These are phyloP conservation scores for Peromyscus polionotus DNA, from an alignment of 2,113 vertebrate species.

Conservation along the genomic window DNA sequence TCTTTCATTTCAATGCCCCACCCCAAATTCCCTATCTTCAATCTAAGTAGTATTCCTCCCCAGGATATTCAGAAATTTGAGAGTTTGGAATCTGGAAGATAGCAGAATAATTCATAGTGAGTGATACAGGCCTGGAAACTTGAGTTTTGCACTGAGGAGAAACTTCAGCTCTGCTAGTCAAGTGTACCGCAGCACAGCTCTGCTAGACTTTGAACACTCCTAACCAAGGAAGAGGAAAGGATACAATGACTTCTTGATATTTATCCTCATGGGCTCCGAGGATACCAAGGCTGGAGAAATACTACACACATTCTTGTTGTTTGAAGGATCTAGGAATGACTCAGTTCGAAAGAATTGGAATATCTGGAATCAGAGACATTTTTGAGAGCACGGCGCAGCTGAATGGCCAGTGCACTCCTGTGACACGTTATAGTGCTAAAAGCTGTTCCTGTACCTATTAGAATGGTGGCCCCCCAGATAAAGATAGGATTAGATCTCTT, in stretches of 20 bases:
- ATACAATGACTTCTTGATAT: neutral
- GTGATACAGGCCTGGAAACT: neutral
- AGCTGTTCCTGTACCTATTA: neutral
- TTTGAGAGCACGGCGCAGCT: neutral
- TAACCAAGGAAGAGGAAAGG: neutral
- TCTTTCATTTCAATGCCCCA: neutral
- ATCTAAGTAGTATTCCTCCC: neutral
- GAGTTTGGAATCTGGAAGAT: neutral
- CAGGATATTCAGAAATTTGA: neutral
- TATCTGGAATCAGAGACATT: neutral
- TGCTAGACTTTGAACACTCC: neutral
- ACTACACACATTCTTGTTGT: neutral
- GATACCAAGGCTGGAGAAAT: neutral
- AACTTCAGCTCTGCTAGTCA: neutral
- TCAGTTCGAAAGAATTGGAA: neutral
- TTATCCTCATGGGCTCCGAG: neutral
- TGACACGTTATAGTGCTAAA: rapidly evolving
- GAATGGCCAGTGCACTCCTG: neutral
- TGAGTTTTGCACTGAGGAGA: neutral
- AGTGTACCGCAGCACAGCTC: no score
- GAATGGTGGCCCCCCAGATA: neutral
- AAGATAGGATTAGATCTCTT: neutral
- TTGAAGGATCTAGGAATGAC: neutral
- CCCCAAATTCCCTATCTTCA: neutral
- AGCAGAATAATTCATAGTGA: neutral